Base-by-base conservation (phyloP, 2,113 vertebrate genomes). In the Perca schrenkii region DNA sequence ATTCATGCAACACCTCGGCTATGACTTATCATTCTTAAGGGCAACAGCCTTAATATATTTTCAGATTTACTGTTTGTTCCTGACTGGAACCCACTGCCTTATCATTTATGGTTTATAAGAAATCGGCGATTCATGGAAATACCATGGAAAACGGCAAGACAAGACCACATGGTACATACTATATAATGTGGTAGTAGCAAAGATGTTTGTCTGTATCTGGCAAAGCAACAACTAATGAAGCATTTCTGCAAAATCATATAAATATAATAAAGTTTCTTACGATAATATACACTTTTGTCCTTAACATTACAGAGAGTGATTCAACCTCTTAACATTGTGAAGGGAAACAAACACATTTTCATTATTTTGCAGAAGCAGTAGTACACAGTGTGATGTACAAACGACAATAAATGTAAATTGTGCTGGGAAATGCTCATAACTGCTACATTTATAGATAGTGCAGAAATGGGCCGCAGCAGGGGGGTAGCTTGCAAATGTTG, bases 11-110 rank as follows among this genome's bases (percentile, higher is more conserved):
- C 82, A 86, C 80, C 71, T 84, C 77, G 72, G 65, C 84, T 81
- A 78, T 90, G 81, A 90, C 88, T 88, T 91, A 92, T 93, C 86
- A 82, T 56, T 83, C 66, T 77, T 82, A 69, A 34, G 66, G 70
- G 53, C 66, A 86, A 71, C 69, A 54, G 70, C 78, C 69, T 69
- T 21, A 60, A n/a, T n/a, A n/a, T n/a, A n/a, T n/a, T n/a, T n/a
- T n/a, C n/a, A n/a, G n/a, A n/a, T n/a, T n/a, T n/a, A n/a, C n/a
- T n/a, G n/a, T n/a, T n/a, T n/a, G n/a, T n/a, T n/a, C n/a, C n/a
- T n/a, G n/a, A n/a, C n/a, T n/a, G n/a, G n/a, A n/a, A n/a, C n/a
- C n/a, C n/a, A n/a, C n/a, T n/a, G n/a, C n/a, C n/a, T n/a, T n/a
- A n/a, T n/a, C n/a, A n/a, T n/a, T n/a, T n/a, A n/a, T n/a, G n/a